Evolutionary conservation across 1,140 invertebrate species (phyloP), one percentile per base, ranked within the genome.

Genomic region (Nephila pilipes): DNA sequence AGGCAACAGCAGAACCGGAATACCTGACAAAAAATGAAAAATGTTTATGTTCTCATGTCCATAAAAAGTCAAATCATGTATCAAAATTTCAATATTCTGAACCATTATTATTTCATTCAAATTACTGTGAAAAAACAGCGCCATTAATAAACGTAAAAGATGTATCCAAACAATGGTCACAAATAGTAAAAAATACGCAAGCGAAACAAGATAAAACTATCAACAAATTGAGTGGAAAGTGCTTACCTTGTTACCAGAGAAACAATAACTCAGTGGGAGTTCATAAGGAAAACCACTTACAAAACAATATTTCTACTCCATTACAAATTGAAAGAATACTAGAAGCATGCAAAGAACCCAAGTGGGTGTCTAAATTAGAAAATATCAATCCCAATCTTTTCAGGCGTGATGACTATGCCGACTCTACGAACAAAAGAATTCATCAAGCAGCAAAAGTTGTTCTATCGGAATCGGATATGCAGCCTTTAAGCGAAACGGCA

Each of bases 31-130:
- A 75, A 32, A 75, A 32, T 18, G 25, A 36, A 32, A 18, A 36
- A 18, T 4, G 29, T 32, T 22, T 36, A 36, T 32, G 25, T 75
- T 8, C 10, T 18, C 29, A 32, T 36, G 20, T 32, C 14, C 32
- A 14, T 12, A 75, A 36, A 75, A 32, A 32, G 36, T 18, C 16
- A 36, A 5, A 29, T 1, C 69, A 32, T 36, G 6, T 32, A 16
- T 29, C 69, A 20, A 75, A 75, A 75, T 75, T 75, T 16, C 69
- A 75, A 6, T 75, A 75, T 75, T 75, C 69, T 18, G 69, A 75
- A 2, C 69, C 69, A 32, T 75, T 75, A 75, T 10, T 75, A 20
- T 36, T 75, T 75, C 69, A 25, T 10, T 36, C 25, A 75, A 16
- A 75, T 75, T 29, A 75, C 29, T 36, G 69, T 32, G 69, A 75